Evolutionary conservation across 1,140 invertebrate genomes (phyloP), one percentile per base, ranked within the genome.

Genomic region (Cephus cinctus): DNA sequence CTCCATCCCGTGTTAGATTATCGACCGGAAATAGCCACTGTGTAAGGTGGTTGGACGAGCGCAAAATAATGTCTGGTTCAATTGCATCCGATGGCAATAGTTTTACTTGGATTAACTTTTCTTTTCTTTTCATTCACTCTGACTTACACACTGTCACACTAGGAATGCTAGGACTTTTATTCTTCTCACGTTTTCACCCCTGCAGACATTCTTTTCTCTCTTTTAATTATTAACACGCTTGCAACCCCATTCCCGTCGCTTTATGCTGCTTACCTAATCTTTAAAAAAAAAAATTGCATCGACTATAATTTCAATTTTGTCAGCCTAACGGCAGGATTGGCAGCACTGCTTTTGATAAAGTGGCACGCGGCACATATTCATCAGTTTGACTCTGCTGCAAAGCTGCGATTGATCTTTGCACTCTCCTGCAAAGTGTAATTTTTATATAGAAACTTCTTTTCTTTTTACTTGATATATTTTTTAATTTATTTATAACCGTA

Each of bases 301-400:
- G n/a, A n/a, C n/a, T n/a, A n/a, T n/a, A n/a, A n/a, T n/a, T n/a
- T n/a, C n/a, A n/a, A n/a, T n/a, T n/a, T n/a, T n/a, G n/a, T 15
- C 34, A 15, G 34, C 30, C 45, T 68, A 63, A 43, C 50, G 69
- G 63, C 90, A 94, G 42, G 90, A 88, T 57, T 86, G 82, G 75
- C 91, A 94, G 67, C 91, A 94, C 64, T 89, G 89, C 56, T 86
- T 83, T 69, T 86, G 85, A 69, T 92, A 94, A 25, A 87, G 81
- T 58, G 85, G 81, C 46, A 90, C 78, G 41, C 84, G 84, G 73
- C 91, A 94, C 79, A 93, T 82, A 65, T 90, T 89, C 84, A 92
- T 87, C 16, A 82, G 78, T 61, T 85, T 85, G 11, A 92, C 88
- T 65, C 89, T 89, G 54, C 82, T 81, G 71, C 90, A 94, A 58